phyloP scores from a whole-genome alignment of 2,797 vertebrate genomes.

The Pipistrellus kuhlii region DNA sequence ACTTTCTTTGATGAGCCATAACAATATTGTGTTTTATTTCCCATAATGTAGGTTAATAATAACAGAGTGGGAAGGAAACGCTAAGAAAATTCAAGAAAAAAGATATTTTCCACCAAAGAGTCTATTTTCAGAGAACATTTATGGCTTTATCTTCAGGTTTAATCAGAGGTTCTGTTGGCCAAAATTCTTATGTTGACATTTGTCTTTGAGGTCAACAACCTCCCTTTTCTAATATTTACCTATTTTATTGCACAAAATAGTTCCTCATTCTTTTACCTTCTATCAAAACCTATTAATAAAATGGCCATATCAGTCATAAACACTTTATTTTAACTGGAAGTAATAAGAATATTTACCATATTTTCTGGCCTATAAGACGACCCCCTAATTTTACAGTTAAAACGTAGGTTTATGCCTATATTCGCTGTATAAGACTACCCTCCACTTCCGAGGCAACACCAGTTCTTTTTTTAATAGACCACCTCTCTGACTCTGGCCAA shows the following conservation, averaged over 20 bases:
- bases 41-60: slow-evolving; percentile 43
- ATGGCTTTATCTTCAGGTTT: slow-evolving; percentile 43
- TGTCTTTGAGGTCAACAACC: neutral
- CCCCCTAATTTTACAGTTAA: too few species aligned
- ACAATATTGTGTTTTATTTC: slow-evolving; percentile 43
- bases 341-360: neutral
- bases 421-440: too few species aligned
- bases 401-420: too few species aligned
- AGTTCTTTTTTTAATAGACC: too few species aligned
- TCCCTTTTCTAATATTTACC: slow-evolving; percentile 24
- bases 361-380: too few species aligned
- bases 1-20: slow-evolving; percentile 38
- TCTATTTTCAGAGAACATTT: slow-evolving; percentile 30
- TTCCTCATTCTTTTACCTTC: neutral
- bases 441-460: too few species aligned
- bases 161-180: slow-evolving; percentile 14
- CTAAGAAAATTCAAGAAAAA: slow-evolving; percentile 22
- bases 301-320: neutral
- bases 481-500: too few species aligned
- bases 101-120: neutral
- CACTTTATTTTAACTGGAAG: neutral
- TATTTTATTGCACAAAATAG: neutral
- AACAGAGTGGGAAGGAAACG: neutral
- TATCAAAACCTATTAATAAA: slow-evolving; percentile 36
- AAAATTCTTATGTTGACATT: slow-evolving; percentile 46